Evolutionary conservation across 1,140 invertebrate genomes (phyloP).

Genomic region (Dreissena rostriformis): DNA sequence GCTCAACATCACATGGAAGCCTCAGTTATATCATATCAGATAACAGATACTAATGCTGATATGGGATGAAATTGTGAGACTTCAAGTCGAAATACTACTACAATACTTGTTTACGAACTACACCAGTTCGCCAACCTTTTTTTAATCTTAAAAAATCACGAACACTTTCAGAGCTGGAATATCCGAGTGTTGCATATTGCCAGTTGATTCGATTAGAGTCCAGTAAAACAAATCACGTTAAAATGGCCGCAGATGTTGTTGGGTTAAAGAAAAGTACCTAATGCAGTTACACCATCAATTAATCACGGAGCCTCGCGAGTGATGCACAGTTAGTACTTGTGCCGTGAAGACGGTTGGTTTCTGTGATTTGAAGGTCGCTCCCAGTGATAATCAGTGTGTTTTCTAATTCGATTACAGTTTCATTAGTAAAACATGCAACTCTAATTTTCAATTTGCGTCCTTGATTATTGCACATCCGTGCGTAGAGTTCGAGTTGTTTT

Average conservation of each 20-base stretch:
- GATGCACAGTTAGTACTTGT: background rate
- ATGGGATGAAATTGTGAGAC: too few relatives aligned
- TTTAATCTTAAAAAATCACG: too few relatives aligned
- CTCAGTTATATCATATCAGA: too few relatives aligned
- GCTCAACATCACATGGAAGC: too few relatives aligned
- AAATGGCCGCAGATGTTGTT: background rate
- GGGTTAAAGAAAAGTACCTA: background rate
- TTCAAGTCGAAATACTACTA: too few relatives aligned
- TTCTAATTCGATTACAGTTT: slow-evolving; percentile 56
- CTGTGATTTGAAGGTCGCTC: slow-evolving; percentile 55
- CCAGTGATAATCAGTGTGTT: slow-evolving; percentile 19
- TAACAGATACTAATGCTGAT: too few relatives aligned
- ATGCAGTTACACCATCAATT: background rate
- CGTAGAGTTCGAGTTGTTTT: slow-evolving; percentile 48
- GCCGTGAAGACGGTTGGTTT: background rate
- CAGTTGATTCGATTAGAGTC: background rate
- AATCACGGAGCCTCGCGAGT: slow-evolving; percentile 5
- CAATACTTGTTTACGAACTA: too few relatives aligned
- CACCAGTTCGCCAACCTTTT: too few relatives aligned
- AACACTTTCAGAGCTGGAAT: too few relatives aligned
- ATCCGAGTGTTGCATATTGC: too few relatives aligned
- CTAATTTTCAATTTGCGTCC: slow-evolving; percentile 50
- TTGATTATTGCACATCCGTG: slow-evolving; percentile 40
- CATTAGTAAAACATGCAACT: slow-evolving; percentile 46
- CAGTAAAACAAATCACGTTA: background rate